Evolutionary conservation across 2,888 invertebrate genomes (phyloP).

Genomic region (Lycaena phlaeas): DNA sequence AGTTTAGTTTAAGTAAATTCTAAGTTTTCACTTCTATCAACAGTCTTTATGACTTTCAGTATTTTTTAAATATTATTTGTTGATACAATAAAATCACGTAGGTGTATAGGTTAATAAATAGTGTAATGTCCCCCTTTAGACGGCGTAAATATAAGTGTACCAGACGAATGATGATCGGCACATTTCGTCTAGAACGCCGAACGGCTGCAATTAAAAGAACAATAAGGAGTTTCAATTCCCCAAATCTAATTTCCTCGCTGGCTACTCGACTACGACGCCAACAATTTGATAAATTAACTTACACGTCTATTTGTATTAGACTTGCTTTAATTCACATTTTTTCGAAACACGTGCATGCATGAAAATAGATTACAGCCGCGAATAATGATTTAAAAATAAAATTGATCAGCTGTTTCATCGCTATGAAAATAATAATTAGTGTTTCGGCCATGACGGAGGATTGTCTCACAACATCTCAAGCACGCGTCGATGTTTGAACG

Average conservation of each 20-base stretch:
- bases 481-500: slow-evolving; percentile 66
- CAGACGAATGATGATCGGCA: slow-evolving; percentile 53
- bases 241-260: slow-evolving; percentile 67
- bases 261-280: slow-evolving; percentile 53
- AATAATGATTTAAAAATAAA: slow-evolving; percentile 25
- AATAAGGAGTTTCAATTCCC: slow-evolving; percentile 70
- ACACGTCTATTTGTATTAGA: slow-evolving; percentile 11
- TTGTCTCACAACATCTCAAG: slow-evolving; percentile 38
- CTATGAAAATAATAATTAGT: slow-evolving; percentile 57
- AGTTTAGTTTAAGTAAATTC: too few species aligned
- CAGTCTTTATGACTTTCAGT: too few species aligned
- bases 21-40: too few species aligned
- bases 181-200: slow-evolving; percentile 66
- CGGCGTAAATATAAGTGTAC: neutral
- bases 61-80: too few species aligned
- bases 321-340: slow-evolving; percentile 4
- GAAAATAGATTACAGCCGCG: slow-evolving; percentile 3
- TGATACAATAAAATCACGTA: too few species aligned
- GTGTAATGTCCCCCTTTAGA: neutral
- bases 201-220: slow-evolving; percentile 71
- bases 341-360: neutral
- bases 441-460: slow-evolving; percentile 39
- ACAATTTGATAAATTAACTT: slow-evolving; percentile 35
- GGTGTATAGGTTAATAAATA: too few species aligned
- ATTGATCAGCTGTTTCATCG: slow-evolving; percentile 32